Conservation (phyloP, 1,140 invertebrate species). For the Drosophila bocqueti region DNA sequence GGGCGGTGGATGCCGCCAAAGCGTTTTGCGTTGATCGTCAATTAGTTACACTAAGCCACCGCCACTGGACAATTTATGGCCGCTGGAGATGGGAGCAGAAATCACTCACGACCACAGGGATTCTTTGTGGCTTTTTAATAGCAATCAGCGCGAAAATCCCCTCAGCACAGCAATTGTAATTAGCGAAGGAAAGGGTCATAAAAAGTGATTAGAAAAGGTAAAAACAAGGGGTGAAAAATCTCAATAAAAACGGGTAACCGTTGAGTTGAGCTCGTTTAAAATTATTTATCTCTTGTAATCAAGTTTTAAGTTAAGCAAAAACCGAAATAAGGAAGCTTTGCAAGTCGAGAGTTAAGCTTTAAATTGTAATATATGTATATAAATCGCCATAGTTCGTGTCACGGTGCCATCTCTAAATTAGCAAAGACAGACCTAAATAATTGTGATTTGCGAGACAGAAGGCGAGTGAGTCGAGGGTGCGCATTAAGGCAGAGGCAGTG, state of each 20-base stretch:
- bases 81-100: constrained; percentile 10
- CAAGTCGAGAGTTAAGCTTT: neutral
- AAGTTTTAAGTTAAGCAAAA: neutral
- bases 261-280: too few relatives aligned
- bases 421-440: constrained; percentile 37
- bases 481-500: constrained; percentile 40
- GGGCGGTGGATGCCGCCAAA: constrained; percentile 48
- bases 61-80: constrained; percentile 44
- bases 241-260: neutral
- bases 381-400: constrained; percentile 1
- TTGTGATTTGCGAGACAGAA: constrained; percentile 35
- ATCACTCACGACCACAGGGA: constrained; percentile 5
- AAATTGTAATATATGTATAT: neutral
- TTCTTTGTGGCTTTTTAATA: neutral
- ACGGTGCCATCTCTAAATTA: constrained; percentile 15
- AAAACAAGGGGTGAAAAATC: constrained; percentile 6
- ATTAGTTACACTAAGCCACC: constrained; percentile 66
- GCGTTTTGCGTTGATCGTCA: constrained; percentile 65
- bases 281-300: neutral
- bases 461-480: constrained; percentile 42
- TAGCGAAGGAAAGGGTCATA: neutral
- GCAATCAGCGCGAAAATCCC: constrained; percentile 8
- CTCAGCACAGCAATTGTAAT: neutral
- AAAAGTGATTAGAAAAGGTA: constrained; percentile 7
- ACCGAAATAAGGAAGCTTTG: neutral